A percentile compares a stretch with the other conserved stretches of the same genome.
Conservation (phyloP, 2,888 invertebrate genomes). For the Hydriomena furcata region DNA sequence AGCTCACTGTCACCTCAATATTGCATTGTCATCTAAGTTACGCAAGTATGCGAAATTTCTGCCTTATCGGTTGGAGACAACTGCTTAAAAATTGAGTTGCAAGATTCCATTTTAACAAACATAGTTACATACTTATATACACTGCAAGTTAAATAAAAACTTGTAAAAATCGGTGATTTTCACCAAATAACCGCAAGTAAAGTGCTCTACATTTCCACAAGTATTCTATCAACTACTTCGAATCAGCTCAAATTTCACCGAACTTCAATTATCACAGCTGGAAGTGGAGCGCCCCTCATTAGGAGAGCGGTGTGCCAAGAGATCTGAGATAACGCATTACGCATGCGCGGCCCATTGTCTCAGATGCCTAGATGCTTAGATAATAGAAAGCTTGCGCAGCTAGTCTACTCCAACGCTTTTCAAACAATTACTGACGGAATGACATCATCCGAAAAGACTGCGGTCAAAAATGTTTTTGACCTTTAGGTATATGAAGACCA, state of each 20-base stretch:
- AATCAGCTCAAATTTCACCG: slow-evolving; percentile 33
- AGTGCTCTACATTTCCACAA: not conserved
- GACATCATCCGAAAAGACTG: not conserved
- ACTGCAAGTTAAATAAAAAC: too few species aligned
- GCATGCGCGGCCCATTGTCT: slow-evolving; percentile 80
- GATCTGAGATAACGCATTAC: slow-evolving; percentile 80
- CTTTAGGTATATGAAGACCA: too few species aligned
- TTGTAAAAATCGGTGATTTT: too few species aligned
- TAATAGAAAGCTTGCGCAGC: slow-evolving; percentile 34
- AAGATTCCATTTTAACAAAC: too few species aligned
- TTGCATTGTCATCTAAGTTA: too few species aligned
- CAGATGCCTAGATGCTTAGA: slow-evolving; percentile 55
- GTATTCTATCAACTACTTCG: slow-evolving; percentile 30
- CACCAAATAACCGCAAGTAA: too few species aligned
- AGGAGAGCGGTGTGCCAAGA: slow-evolving; percentile 77
- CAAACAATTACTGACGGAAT: not conserved
- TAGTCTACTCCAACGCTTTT: slow-evolving; percentile 8
- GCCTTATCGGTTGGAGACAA: too few species aligned
- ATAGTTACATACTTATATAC: too few species aligned
- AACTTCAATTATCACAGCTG: slow-evolving; percentile 65
- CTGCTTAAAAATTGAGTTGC: too few species aligned
- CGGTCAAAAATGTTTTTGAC: not conserved
- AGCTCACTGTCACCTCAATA: too few species aligned
- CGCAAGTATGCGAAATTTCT: too few species aligned
- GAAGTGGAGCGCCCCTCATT: slow-evolving; percentile 77